Percentiles rank a stretch among this genome's conserved stretches.
phyloP scores from a whole-genome alignment of 2,888 invertebrate genomes.

The Pasiphila rectangulata region DNA sequence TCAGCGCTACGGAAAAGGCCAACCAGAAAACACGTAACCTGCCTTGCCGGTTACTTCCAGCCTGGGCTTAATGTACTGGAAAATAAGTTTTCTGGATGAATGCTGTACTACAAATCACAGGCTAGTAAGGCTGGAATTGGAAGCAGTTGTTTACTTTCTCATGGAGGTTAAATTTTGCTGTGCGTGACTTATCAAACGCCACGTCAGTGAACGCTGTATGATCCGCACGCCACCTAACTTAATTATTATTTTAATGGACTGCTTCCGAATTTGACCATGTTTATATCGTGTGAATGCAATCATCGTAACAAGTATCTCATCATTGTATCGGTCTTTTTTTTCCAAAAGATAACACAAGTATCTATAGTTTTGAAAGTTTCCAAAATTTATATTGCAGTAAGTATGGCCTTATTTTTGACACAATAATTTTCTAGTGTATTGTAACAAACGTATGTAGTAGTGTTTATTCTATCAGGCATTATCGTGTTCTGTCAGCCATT shows the following conservation, averaged over 20 bases:
- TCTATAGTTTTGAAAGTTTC: background rate
- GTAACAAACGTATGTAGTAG: too few species aligned
- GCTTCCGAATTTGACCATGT: conserved; percentile 20
- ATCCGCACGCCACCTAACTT: conserved; percentile 37
- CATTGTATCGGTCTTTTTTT: background rate
- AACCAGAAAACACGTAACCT: too few species aligned
- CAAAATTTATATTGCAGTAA: too few species aligned
- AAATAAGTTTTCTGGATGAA: background rate
- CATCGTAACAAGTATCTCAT: conserved; percentile 10
- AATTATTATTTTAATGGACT: conserved; percentile 29
- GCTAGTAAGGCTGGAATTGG: conserved; percentile 14
- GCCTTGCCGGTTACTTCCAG: too few species aligned
- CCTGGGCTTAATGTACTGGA: too few species aligned
- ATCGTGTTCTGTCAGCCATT: conserved; percentile 2
- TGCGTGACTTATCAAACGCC: conserved; percentile 62
- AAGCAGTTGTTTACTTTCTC: conserved; percentile 53
- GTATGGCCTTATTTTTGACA: too few species aligned
- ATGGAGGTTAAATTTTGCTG: conserved; percentile 48
- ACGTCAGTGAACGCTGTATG: conserved; percentile 38
- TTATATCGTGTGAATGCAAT: conserved; percentile 14
- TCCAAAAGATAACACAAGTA: background rate
- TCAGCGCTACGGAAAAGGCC: background rate
- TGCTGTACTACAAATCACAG: conserved; percentile 27
- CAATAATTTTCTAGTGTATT: too few species aligned
- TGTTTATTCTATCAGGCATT: too few species aligned